Evolutionary conservation across 2,888 invertebrate species (phyloP).

Genomic region (Odontocerum albicorne): DNA sequence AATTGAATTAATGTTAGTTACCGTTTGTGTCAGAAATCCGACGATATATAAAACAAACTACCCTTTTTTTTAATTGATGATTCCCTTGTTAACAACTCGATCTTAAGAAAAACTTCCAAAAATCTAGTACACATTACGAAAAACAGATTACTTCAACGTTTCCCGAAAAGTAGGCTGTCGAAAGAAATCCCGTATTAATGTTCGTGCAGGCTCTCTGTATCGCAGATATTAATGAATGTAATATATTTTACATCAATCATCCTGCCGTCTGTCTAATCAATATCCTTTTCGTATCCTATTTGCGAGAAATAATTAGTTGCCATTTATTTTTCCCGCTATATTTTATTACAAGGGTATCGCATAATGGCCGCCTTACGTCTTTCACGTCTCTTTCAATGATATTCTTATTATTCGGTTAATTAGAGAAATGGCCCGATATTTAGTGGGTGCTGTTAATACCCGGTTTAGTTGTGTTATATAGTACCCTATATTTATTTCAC

Average conservation of each 20-base stretch:
- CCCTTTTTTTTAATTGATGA: too few species aligned
- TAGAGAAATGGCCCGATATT: conserved; percentile 8
- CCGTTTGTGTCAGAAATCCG: too few species aligned
- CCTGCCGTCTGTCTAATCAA: conserved; percentile 5
- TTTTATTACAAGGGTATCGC: conserved; percentile 4
- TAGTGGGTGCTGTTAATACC: conserved; percentile 3
- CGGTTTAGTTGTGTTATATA: not conserved
- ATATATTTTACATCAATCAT: conserved; percentile 20
- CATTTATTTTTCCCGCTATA: conserved; percentile 3
- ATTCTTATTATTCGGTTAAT: conserved; percentile 9
- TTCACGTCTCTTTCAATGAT: conserved; percentile 8
- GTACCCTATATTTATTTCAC: too few species aligned
- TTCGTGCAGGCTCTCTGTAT: not conserved
- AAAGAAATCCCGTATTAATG: not conserved
- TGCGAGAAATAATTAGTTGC: not conserved
- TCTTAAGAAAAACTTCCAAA: too few species aligned
- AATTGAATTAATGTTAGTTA: too few species aligned
- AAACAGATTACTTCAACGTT: too few species aligned
- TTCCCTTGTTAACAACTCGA: too few species aligned
- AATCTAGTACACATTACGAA: too few species aligned
- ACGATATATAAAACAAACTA: too few species aligned
- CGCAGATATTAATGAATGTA: conserved; percentile 12
- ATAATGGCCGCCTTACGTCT: not conserved
- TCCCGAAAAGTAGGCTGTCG: too few species aligned
- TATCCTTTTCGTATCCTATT: not conserved